A percentile compares a stretch with the other conserved stretches of the same genome.
These are phyloP conservation scores for Hypselothyrea guttata DNA, from an alignment of 2,888 invertebrate species.

Conservation along the genomic window DNA sequence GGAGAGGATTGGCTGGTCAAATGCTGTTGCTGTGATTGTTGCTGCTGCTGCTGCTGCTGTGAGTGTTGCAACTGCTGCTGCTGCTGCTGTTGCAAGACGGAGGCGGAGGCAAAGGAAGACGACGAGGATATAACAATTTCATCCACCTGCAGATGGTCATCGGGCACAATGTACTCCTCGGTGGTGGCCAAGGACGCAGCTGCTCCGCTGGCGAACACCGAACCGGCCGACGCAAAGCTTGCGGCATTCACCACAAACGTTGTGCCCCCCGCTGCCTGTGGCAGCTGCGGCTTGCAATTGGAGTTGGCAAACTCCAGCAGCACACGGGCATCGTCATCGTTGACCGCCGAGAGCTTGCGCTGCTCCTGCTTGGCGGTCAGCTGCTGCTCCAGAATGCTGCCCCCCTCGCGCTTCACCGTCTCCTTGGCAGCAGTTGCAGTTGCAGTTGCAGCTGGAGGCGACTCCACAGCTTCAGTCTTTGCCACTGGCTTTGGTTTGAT, in stretches of 20 bases:
- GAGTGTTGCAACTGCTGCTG: constrained; percentile 31
- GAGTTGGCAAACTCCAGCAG: constrained; percentile 78
- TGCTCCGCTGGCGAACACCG: constrained; percentile 68
- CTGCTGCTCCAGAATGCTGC: constrained; percentile 78
- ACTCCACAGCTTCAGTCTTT: constrained; percentile 63
- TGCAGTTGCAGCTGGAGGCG: constrained; percentile 42
- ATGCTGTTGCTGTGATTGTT: constrained; percentile 6
- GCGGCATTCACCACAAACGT: constrained; percentile 69
- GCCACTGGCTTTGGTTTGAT: constrained; percentile 80
- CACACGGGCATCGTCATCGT: constrained; percentile 78
- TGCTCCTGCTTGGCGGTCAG: constrained; percentile 49
- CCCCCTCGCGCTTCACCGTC: constrained; percentile 72
- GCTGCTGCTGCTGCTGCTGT: constrained; percentile 32
- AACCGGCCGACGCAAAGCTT: constrained; percentile 75
- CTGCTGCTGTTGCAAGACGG: constrained; percentile 34
- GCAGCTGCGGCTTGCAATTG: constrained; percentile 33
- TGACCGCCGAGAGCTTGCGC: constrained; percentile 52
- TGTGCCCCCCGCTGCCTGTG: constrained; percentile 24
- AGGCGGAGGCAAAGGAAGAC: constrained; percentile 68
- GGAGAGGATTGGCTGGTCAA: no score
- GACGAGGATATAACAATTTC: constrained; percentile 76
- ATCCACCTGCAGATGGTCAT: constrained; percentile 69
- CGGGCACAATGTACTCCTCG: constrained; percentile 67
- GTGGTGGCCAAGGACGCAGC: constrained; percentile 24
- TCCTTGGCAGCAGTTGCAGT: no score